A percentile compares a stretch with the other conserved stretches of the same genome.
Evolutionary conservation across 1,140 invertebrate species (phyloP).

Genomic region (Ceratina calcarata): DNA sequence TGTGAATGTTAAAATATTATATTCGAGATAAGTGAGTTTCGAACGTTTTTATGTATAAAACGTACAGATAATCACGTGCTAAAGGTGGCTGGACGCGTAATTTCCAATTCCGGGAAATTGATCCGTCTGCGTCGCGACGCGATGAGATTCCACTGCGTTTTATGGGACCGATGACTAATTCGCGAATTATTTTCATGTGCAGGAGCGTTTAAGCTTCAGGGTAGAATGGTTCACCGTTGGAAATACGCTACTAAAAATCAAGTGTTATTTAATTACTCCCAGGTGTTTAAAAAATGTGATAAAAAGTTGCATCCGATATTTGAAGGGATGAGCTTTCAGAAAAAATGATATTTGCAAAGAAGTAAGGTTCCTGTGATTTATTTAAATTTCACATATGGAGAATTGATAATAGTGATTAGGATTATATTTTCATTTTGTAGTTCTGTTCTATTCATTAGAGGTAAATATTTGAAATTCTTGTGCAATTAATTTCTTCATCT

Average conservation of each 20-base stretch:
- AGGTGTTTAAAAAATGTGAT: too few relatives aligned
- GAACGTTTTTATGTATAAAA: not conserved
- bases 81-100: not conserved
- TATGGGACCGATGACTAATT: constrained; percentile 35
- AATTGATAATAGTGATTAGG: not conserved
- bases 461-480: not conserved
- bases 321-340: not conserved
- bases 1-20: too few relatives aligned
- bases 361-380: not conserved
- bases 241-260: too few relatives aligned
- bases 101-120: constrained; percentile 20
- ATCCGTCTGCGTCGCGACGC: constrained; percentile 25
- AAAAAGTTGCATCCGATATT: too few relatives aligned
- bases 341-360: not conserved
- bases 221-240: not conserved
- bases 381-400: not conserved
- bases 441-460: too few relatives aligned
- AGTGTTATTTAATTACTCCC: not conserved
- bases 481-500: not conserved
- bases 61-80: constrained; percentile 16
- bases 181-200: constrained; percentile 20
- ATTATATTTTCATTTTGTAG: not conserved
- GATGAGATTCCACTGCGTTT: constrained; percentile 10
- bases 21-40: not conserved
- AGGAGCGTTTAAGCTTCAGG: not conserved